These are phyloP conservation scores for Dendropsophus ebraccatus DNA, from an alignment of 2,113 vertebrate genomes.

Conservation along the genomic window DNA sequence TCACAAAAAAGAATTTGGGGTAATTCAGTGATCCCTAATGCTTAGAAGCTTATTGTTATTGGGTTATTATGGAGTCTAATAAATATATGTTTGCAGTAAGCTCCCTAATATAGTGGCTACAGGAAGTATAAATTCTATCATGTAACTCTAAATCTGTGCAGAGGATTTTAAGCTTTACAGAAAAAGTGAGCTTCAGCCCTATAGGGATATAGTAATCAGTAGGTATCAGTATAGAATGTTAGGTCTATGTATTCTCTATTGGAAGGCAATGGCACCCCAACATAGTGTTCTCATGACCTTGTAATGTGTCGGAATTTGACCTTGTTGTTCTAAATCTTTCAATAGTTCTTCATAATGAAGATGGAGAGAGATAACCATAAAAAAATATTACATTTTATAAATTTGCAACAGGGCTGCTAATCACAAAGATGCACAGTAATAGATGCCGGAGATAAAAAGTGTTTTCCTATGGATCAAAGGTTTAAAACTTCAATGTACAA, in stretches of 20 bases:
- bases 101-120: no score
- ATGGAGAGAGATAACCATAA: not conserved
- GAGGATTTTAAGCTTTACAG: no score
- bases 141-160: no score
- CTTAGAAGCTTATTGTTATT: no score
- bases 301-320: not conserved
- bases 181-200: no score
- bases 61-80: no score
- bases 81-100: no score
- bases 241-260: not conserved
- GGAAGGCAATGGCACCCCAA: not conserved
- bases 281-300: not conserved
- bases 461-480: constrained; percentile 25
- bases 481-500: constrained; percentile 26
- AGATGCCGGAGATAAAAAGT: constrained; percentile 3
- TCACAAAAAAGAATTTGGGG: no score
- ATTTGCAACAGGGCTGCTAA: not conserved
- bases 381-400: not conserved
- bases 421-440: not conserved
- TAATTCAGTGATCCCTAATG: no score
- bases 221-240: no score
- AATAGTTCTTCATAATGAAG: not conserved
- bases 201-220: no score
- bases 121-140: no score
- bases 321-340: not conserved